Base-by-base conservation (phyloP, 2,797 vertebrate genomes). In the Vipera latastei region DNA sequence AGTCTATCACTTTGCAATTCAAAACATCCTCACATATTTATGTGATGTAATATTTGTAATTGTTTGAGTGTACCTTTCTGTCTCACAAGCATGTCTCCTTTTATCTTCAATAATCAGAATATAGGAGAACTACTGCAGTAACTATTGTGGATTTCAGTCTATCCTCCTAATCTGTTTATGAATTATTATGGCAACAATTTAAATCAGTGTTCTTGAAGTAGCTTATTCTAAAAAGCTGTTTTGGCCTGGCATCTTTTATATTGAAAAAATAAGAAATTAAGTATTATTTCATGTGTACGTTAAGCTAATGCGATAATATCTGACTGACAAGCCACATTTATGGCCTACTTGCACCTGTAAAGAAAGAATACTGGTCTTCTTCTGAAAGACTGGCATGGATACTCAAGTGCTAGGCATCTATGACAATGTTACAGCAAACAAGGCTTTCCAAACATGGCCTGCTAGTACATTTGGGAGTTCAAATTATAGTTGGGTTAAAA, bases 1-100 rank as follows among this genome's bases (percentile, higher is more conserved):
- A 44, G 2, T 9, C 18, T 88, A 89, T 92, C 93, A 92, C 91
- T 92, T 92, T 59, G 51, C 93, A 93, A 91, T 86, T 94, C 88
- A 94, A 96, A 95, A 96, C 92, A 93, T 69, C 94, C 93, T 91
- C 95, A 91, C 96, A 96, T 96, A 94, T 92, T 44, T 83, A 95
- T 89, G 92, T 95, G 95, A 96, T 94, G 94, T 95, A 90, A 91
- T 89, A 92, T 94, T 95, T 57, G 93, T 38, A 55, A 89, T 2
- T 0, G 12, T 86, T 90, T 78, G n/a, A 26, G 83, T 83, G 89
- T 90, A 86, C 48, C 51, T 90, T 20, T 18, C 85, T 18, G 59
- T 94, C 65, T 93, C 69, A 89, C 18, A 91, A 83, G n/a, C 38
- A 56, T 14, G 5, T 91, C 86, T 56, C n/a, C 32, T 1, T 14